A percentile compares a stretch with the other conserved stretches of the same genome.
Conservation (phyloP, 2,888 invertebrate genomes). For the Diaprepes abbreviatus region DNA sequence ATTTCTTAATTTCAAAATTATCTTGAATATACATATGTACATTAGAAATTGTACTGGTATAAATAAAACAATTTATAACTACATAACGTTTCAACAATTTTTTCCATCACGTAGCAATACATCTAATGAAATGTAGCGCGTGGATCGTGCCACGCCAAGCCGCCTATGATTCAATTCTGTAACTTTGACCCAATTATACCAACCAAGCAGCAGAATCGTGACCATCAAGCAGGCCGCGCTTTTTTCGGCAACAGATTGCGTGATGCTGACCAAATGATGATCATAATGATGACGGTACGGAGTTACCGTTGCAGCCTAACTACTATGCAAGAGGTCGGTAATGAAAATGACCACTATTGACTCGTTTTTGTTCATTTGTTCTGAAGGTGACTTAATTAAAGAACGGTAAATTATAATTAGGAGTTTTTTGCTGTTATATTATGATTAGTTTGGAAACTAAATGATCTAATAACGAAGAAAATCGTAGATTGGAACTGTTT, state of each 20-base stretch:
- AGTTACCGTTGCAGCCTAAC: slow-evolving; percentile 43
- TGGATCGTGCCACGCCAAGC: slow-evolving; percentile 53
- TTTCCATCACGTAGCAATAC: slow-evolving; percentile 44
- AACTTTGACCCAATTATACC: slow-evolving; percentile 53
- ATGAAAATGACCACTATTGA: slow-evolving; percentile 31
- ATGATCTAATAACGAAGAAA: no score
- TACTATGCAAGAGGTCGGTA: slow-evolving; percentile 34
- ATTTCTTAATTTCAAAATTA: no score
- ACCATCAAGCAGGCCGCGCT: slow-evolving; percentile 41
- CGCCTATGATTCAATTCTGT: slow-evolving; percentile 52
- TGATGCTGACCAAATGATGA: slow-evolving; percentile 47
- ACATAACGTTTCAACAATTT: slow-evolving; percentile 40
- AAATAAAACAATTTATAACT: neutral
- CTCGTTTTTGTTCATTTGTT: slow-evolving; percentile 26
- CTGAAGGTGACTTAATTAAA: slow-evolving; percentile 33
- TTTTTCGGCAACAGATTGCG: slow-evolving; percentile 49
- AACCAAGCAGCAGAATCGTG: slow-evolving; percentile 46
- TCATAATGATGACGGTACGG: slow-evolving; percentile 39
- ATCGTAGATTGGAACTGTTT: no score
- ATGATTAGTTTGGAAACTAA: no score
- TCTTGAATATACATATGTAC: no score
- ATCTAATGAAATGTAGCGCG: slow-evolving; percentile 52
- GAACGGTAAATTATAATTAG: slow-evolving; percentile 23
- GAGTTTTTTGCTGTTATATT: neutral
- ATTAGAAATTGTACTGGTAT: neutral